Evolutionary conservation across 2,888 invertebrate species (phyloP).

Genomic region (Tetropium fuscum): DNA sequence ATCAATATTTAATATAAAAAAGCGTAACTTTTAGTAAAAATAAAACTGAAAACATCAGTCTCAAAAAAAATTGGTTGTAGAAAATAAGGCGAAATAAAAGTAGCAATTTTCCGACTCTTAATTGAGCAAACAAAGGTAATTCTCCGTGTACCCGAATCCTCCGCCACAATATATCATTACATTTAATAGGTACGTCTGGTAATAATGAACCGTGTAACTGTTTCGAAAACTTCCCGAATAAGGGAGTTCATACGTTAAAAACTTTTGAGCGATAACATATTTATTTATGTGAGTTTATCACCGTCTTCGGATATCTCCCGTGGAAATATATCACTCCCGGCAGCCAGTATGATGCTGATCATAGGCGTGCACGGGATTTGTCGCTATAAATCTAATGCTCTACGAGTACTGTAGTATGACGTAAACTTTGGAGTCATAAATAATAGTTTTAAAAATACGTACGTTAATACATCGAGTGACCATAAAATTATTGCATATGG

Average conservation of each 20-base stretch:
- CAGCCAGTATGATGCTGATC: conserved; percentile 11
- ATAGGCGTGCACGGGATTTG: not conserved
- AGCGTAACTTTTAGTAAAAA: too few species aligned
- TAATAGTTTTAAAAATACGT: too few species aligned
- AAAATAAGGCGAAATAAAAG: too few species aligned
- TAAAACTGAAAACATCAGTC: too few species aligned
- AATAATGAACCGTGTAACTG: conserved; percentile 31
- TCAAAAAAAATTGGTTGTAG: too few species aligned
- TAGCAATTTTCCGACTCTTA: too few species aligned
- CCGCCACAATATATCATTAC: conserved; percentile 24
- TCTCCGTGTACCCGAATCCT: conserved; percentile 1
- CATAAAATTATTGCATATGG: too few species aligned
- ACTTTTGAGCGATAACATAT: conserved; percentile 30
- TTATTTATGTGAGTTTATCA: conserved; percentile 32
- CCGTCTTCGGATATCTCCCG: conserved; percentile 28
- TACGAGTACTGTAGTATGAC: too few species aligned
- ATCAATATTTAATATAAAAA: too few species aligned
- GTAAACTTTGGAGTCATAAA: not conserved
- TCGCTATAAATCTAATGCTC: too few species aligned
- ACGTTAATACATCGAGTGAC: too few species aligned
- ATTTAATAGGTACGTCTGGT: conserved; percentile 31
- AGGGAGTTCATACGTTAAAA: conserved; percentile 30
- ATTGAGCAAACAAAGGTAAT: not conserved
- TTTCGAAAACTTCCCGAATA: conserved; percentile 27
- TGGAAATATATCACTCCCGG: conserved; percentile 30